Evolutionary conservation across 1,140 invertebrate species (phyloP), one percentile per base, ranked within the genome.

Genomic region (Trypoxylus dichotomus): DNA sequence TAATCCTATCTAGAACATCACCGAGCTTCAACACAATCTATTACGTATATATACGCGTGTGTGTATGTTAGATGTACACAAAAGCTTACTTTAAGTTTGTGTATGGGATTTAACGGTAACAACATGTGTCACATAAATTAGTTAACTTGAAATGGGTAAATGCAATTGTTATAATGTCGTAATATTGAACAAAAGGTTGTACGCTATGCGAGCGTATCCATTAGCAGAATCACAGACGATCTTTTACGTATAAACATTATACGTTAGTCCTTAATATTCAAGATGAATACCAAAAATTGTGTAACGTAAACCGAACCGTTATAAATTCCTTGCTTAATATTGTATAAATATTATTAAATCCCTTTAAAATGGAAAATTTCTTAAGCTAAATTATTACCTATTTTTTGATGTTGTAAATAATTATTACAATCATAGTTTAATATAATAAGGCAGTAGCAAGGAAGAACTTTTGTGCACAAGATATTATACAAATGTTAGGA

Each of bases 71-170:
- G 13, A 54, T 54, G 47, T 54, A 54, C 47, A 54, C 47, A 54
- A 54, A 54, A 54, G 47, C 47, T 54, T 54, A 54, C 47, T 54
- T 19, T 54, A 19, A 54, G 47, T 54, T 54, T 54, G 15, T 54
- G 19, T 54, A 54, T 19, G 47, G 47, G 47, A 54, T 54, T 54
- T 54, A 54, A 54, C 47, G 47, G 47, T n/a, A 54, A 54, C 47
- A 54, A 54, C 47, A 54, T 54, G 42, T 43, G 47, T 54, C 47
- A 54, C 47, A 54, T 54, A 54, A 54, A 54, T 54, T 54, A 54
- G 32, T 37, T 37, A 8, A 15, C 47, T 54, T 54, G 47, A 54
- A 54, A 54, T 54, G 47, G 47, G 47, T 54, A 54, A 54, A n/a
- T n/a, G 2, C 47, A 54, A 54, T 54, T 54, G 47, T 54, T 54